Conservation (phyloP, 2,888 invertebrate species). For the Cetonia aurata region DNA sequence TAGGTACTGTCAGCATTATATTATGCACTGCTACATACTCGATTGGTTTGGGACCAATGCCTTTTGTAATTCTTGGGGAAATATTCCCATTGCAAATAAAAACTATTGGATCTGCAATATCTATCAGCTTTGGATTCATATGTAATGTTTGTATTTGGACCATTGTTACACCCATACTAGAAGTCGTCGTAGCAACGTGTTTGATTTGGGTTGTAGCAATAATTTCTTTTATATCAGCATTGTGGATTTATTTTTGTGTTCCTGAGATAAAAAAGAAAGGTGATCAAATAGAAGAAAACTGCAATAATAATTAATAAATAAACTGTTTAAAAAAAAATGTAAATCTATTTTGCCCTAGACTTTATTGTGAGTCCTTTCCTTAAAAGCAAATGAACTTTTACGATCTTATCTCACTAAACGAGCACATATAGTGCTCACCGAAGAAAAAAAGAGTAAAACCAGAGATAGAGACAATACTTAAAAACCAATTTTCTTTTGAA, state of each 20-base stretch:
- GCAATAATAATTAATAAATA: no score
- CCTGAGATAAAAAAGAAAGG: constrained; percentile 44
- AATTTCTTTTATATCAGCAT: constrained; percentile 72
- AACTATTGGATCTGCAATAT: constrained; percentile 68
- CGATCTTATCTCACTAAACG: no score
- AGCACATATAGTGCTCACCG: no score
- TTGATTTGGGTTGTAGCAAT: constrained; percentile 80
- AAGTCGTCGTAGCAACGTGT: constrained; percentile 71
- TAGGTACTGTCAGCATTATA: constrained; percentile 78
- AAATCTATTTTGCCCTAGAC: no score
- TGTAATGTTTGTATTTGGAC: constrained; percentile 81
- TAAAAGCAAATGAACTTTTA: no score
- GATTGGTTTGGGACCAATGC: constrained; percentile 80
- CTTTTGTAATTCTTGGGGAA: constrained; percentile 85
- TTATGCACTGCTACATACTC: constrained; percentile 81
- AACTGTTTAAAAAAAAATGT: no score
- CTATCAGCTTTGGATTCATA: constrained; percentile 66
- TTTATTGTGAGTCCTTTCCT: no score
- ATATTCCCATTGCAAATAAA: constrained; percentile 83
- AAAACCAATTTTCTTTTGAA: constrained; percentile 27
- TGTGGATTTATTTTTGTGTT: constrained; percentile 71
- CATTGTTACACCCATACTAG: constrained; percentile 73
- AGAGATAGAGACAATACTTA: constrained; percentile 13
- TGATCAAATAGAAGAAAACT: no score
- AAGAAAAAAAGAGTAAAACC: no score